Evolutionary conservation across 2,888 invertebrate genomes (phyloP).

Genomic region (Taphrorychus bicolor): DNA sequence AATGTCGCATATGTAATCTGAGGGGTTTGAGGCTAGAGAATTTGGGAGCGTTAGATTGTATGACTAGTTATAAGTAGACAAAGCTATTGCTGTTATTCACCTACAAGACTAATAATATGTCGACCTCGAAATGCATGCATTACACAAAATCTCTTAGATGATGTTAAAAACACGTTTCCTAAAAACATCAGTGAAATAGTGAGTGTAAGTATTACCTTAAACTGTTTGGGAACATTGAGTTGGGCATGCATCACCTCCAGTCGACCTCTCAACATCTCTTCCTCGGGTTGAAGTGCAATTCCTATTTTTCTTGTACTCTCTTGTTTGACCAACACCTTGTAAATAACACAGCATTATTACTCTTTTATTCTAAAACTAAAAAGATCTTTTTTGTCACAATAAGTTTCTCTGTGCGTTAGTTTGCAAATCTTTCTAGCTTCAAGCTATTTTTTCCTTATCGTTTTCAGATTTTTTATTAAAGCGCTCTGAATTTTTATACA

Average conservation of each 20-base stretch:
- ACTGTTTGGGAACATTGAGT: slow-evolving; percentile 90
- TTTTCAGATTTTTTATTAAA: too few species aligned
- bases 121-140: background rate
- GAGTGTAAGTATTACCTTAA: slow-evolving; percentile 69
- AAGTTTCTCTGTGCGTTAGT: background rate
- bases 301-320: slow-evolving; percentile 90
- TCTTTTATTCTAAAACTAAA: background rate
- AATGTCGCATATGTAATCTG: too few species aligned
- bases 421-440: background rate
- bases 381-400: too few species aligned
- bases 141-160: too few species aligned
- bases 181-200: background rate
- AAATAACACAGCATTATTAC: too few species aligned
- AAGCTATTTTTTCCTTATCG: too few species aligned
- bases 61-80: too few species aligned
- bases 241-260: slow-evolving; percentile 87
- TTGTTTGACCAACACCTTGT: slow-evolving; percentile 86
- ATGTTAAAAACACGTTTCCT: background rate
- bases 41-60: too few species aligned
- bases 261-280: slow-evolving; percentile 86
- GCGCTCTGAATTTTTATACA: too few species aligned
- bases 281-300: slow-evolving; percentile 85
- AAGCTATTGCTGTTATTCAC: too few species aligned
- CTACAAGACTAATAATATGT: background rate
- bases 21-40: too few species aligned